Evolutionary conservation across 2,888 invertebrate species (phyloP).

Genomic region (Tanytarsus gracilentus): DNA sequence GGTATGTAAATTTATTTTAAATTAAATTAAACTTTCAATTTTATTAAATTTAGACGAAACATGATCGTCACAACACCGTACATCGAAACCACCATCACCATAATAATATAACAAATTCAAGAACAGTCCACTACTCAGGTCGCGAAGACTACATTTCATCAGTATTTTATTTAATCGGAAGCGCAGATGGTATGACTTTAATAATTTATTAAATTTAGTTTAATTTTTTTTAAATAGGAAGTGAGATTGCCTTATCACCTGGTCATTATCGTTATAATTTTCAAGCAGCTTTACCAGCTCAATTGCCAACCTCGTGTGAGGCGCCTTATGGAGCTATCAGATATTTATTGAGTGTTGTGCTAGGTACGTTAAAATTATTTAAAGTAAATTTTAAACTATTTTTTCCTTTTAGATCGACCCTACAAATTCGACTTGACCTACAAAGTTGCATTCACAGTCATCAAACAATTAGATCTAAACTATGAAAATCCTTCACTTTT

Average conservation of each 20-base stretch:
- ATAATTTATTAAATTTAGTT: background rate
- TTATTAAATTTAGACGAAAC: background rate
- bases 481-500: conserved; percentile 32
- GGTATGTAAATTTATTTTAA: background rate
- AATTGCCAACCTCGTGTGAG: conserved; percentile 48
- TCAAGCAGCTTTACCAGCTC: conserved; percentile 43
- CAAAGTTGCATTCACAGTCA: conserved; percentile 66
- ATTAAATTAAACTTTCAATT: background rate
- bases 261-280: conserved; percentile 47
- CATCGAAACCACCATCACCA: conserved; percentile 36
- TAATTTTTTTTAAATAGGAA: background rate
- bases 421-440: conserved; percentile 46
- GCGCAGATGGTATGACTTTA: conserved; percentile 41
- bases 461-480: conserved; percentile 70
- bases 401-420: conserved; percentile 42
- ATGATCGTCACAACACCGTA: conserved; percentile 33
- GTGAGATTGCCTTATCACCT: background rate
- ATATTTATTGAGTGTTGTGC: conserved; percentile 51
- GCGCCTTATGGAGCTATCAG: conserved; percentile 46
- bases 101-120: conserved; percentile 31
- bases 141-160: conserved; percentile 47
- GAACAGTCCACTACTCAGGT: conserved; percentile 42
- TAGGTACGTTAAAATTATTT: conserved; percentile 33
- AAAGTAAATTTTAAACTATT: background rate
- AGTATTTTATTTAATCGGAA: conserved; percentile 45